These are phyloP conservation scores for Bombyx mandarina DNA, from an alignment of 1,140 invertebrate species.

Conservation along the genomic window DNA sequence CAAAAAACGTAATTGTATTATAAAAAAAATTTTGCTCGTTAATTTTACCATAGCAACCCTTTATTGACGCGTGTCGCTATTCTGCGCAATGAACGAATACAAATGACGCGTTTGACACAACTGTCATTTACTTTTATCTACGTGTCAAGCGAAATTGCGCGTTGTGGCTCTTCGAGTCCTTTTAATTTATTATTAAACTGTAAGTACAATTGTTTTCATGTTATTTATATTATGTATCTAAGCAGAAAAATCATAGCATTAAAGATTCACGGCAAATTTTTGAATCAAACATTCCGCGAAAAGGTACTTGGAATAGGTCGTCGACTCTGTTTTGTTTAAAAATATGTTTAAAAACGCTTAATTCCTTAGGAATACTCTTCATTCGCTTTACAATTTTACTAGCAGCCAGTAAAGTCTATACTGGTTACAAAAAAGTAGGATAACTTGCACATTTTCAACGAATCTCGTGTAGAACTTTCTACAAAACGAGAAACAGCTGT, in stretches of 20 bases:
- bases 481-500: constrained; percentile 4
- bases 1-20: too few species aligned
- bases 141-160: constrained; percentile 61
- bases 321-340: too few species aligned
- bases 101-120: constrained; percentile 30
- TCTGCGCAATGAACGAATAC: constrained; percentile 22
- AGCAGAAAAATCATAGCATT: too few species aligned
- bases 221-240: too few species aligned
- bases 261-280: too few species aligned
- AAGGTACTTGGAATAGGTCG: too few species aligned
- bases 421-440: too few species aligned
- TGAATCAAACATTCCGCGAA: too few species aligned
- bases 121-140: constrained; percentile 58
- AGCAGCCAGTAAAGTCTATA: too few species aligned
- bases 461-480: not conserved
- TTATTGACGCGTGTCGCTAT: constrained; percentile 43
- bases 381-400: too few species aligned
- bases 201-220: constrained; percentile 33
- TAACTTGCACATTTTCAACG: not conserved
- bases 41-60: constrained; percentile 18
- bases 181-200: constrained; percentile 57
- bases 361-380: too few species aligned
- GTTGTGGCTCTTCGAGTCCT: constrained; percentile 43
- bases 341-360: too few species aligned
- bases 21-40: not conserved